phyloP scores from a whole-genome alignment of 2,797 vertebrate genomes.

The Bryconaethiops microstoma region DNA sequence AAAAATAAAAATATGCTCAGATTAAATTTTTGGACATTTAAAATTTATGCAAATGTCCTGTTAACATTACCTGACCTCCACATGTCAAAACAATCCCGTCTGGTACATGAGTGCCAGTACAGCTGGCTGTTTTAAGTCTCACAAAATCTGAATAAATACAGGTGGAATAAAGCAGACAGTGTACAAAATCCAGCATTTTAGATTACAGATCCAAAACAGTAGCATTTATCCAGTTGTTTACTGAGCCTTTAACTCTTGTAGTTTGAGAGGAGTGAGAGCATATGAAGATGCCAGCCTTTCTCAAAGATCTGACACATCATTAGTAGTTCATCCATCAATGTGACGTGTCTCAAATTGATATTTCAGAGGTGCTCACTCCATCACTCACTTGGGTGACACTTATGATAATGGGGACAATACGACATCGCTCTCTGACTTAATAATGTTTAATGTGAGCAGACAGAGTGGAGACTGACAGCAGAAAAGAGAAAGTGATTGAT shows the following conservation, averaged over 20 bases:
- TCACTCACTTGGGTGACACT: slow-evolving; percentile 39
- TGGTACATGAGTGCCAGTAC: no score
- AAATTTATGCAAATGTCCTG: no score
- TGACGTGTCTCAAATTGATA: slow-evolving; percentile 45
- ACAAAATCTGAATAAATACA: no score
- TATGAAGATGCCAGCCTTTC: slow-evolving; percentile 19
- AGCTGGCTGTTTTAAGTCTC: no score
- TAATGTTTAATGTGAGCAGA: slow-evolving; percentile 44
- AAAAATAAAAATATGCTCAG: no score
- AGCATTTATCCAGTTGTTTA: not conserved
- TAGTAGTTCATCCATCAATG: slow-evolving; percentile 47
- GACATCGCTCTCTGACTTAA: slow-evolving; percentile 45
- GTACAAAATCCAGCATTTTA: not conserved
- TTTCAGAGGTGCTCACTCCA: slow-evolving; percentile 38
- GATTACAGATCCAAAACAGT: not conserved
- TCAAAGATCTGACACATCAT: slow-evolving; percentile 41
- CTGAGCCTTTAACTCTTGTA: not conserved
- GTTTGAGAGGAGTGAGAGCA: not conserved
- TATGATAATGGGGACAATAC: slow-evolving; percentile 41
- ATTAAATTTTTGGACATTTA: no score
- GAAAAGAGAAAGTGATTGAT: slow-evolving; percentile 19
- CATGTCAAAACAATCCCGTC: no score
- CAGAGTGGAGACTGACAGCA: slow-evolving; percentile 1
- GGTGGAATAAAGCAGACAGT: not conserved
- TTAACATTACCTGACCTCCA: no score